Conservation (phyloP, 2,797 vertebrate species). For the Tauraco hartlaubi region DNA sequence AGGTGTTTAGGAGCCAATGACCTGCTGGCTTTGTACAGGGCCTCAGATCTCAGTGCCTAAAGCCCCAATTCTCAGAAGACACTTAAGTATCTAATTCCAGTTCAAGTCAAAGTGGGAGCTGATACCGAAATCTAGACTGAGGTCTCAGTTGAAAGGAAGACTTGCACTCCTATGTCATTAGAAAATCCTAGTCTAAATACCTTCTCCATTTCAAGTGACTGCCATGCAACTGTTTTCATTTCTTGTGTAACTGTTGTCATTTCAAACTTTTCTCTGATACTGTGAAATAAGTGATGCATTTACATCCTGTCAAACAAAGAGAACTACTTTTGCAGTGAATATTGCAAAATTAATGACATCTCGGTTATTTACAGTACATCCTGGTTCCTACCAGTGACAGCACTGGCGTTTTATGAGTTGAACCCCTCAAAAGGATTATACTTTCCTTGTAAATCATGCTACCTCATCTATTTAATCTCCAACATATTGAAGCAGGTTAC, state of each 20-base stretch:
- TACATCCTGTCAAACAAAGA: background rate
- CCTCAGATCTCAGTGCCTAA: background rate
- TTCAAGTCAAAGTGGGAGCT: background rate
- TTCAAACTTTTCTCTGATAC: background rate
- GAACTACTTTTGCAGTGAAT: background rate
- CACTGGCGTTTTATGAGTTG: conserved; percentile 6
- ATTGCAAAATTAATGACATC: background rate
- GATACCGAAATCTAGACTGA: background rate
- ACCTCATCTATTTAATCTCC: conserved; percentile 5
- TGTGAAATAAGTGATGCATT: background rate
- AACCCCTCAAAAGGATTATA: background rate
- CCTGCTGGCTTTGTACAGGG: background rate
- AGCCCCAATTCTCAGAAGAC: background rate
- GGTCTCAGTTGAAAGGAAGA: background rate
- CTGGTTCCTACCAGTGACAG: background rate
- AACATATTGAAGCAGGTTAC: background rate
- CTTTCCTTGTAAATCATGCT: conserved; percentile 35
- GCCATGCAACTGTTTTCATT: background rate
- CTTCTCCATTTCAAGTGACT: background rate
- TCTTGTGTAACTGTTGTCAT: background rate
- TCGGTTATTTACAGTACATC: conserved; percentile 14
- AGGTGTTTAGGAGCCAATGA: background rate
- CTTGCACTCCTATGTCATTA: background rate
- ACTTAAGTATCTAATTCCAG: background rate
- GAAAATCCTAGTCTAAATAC: background rate